Evolutionary conservation across 2,888 invertebrate genomes (phyloP).

Genomic region (Stenodera caucasica): DNA sequence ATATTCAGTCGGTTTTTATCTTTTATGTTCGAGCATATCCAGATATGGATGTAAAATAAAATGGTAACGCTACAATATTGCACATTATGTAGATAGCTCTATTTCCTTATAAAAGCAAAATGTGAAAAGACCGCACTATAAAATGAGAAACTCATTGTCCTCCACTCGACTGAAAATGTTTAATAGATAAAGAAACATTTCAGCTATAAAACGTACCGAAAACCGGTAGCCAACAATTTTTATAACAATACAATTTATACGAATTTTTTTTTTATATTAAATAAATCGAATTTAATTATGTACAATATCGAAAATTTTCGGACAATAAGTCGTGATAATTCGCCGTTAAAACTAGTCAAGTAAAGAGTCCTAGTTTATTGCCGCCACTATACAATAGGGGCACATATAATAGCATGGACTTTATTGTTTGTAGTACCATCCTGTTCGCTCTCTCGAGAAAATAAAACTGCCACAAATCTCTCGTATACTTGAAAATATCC

Average conservation of each 20-base stretch:
- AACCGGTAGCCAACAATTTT: no score
- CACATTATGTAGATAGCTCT: constrained; percentile 14
- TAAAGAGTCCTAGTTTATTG: constrained; percentile 33
- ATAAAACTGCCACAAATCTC: constrained; percentile 50
- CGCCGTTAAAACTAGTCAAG: constrained; percentile 18
- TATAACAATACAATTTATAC: no score
- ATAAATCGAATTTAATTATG: no score
- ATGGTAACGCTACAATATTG: constrained; percentile 9
- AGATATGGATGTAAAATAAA: constrained; percentile 10
- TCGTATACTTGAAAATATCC: constrained; percentile 34
- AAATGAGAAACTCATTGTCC: constrained; percentile 32
- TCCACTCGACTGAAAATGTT: constrained; percentile 33
- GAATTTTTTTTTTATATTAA: no score
- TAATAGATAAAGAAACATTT: constrained; percentile 35
- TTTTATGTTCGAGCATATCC: constrained; percentile 4
- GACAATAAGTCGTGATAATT: constrained; percentile 24
- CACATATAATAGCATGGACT: constrained; percentile 44
- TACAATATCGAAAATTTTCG: not conserved
- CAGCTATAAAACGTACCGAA: constrained; percentile 26
- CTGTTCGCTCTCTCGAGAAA: constrained; percentile 42
- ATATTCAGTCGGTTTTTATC: not conserved
- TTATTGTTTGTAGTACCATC: constrained; percentile 48
- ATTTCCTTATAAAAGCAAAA: constrained; percentile 19
- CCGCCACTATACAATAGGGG: constrained; percentile 35
- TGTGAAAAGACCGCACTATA: constrained; percentile 28